Evolutionary conservation across 1,140 invertebrate species (phyloP).

Genomic region (Ceratitis capitata): DNA sequence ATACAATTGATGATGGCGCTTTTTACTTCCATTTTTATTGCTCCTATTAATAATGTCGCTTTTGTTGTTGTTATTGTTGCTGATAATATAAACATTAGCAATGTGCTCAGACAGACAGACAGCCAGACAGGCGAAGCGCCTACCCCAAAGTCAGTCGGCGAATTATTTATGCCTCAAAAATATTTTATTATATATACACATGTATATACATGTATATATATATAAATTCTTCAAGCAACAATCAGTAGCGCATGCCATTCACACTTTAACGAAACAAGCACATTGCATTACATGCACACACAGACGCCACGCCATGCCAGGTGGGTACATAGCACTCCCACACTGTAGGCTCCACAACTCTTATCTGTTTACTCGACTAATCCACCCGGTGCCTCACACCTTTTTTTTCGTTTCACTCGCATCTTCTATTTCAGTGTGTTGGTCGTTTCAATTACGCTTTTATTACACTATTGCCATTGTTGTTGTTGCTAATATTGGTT

Average conservation of each 20-base stretch:
- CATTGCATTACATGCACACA: not conserved
- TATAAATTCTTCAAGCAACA: not conserved
- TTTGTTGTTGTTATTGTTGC: not conserved
- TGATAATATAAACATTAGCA: slow-evolving; percentile 1
- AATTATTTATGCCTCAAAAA: not conserved
- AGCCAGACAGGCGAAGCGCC: not conserved
- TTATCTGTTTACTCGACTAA: not conserved
- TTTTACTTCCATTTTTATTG: no score
- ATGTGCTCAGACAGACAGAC: not conserved
- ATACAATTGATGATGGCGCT: no score
- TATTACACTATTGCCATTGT: not conserved
- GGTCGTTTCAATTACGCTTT: slow-evolving; percentile 1
- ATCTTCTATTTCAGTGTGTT: not conserved
- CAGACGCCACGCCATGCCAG: not conserved
- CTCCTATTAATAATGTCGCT: not conserved
- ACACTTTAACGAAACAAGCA: not conserved
- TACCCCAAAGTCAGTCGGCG: not conserved
- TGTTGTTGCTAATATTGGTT: not conserved
- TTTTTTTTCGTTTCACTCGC: not conserved
- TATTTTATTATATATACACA: not conserved
- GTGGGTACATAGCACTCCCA: not conserved
- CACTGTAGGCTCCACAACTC: no score
- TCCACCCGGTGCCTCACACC: not conserved
- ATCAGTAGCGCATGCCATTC: not conserved
- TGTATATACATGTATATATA: no score